Conservation (phyloP, 1,140 invertebrate species). For the Hylyphantes graminicola region DNA sequence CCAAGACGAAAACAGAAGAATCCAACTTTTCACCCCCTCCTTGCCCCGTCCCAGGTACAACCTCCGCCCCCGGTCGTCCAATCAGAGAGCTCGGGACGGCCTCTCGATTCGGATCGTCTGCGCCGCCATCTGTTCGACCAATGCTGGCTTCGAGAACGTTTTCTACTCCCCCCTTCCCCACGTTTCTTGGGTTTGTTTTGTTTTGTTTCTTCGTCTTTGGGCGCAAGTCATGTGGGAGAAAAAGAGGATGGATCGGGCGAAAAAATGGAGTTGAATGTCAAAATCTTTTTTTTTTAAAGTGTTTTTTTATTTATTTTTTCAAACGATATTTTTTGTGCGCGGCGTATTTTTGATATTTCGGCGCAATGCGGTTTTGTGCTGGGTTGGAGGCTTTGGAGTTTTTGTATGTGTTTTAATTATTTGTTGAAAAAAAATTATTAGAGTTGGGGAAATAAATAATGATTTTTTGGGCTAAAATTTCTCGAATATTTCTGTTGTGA, state of each 20-base stretch:
- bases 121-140: conserved; percentile 48
- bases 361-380: conserved; percentile 23
- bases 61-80: conserved; percentile 46
- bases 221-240: neutral
- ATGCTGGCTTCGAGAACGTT: conserved; percentile 33
- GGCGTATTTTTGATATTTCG: conserved; percentile 18
- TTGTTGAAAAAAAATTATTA: neutral
- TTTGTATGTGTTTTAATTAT: neutral
- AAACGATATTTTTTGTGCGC: neutral
- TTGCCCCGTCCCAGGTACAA: conserved; percentile 54
- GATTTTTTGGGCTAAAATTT: too few relatives aligned
- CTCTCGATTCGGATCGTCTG: conserved; percentile 49
- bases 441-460: too few relatives aligned
- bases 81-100: conserved; percentile 52
- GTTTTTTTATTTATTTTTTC: too few relatives aligned
- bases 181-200: neutral
- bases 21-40: conserved; percentile 1
- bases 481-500: too few relatives aligned
- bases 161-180: neutral
- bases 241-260: neutral
- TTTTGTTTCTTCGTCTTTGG: neutral
- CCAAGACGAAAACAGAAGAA: neutral
- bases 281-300: neutral
- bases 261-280: conserved; percentile 42
- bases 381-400: neutral